These are phyloP conservation scores for Syngnathoides biaculeatus DNA, from an alignment of 2,113 vertebrate species.

Conservation along the genomic window DNA sequence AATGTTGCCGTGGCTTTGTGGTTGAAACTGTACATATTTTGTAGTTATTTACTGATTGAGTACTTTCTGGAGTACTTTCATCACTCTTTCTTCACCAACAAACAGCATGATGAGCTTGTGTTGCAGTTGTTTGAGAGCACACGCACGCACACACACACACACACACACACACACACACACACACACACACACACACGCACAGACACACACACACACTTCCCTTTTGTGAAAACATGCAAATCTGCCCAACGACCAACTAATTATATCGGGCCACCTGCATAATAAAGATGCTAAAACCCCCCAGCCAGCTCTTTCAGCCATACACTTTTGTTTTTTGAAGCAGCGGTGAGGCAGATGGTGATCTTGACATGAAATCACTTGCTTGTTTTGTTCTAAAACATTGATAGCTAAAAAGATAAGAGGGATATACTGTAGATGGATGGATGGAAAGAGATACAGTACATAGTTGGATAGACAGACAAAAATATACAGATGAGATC, in stretches of 20 bases:
- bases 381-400: neutral
- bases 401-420: no score
- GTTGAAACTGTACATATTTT: slow-evolving; percentile 23
- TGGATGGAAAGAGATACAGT: no score
- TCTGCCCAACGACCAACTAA: slow-evolving; percentile 78
- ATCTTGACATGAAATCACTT: neutral
- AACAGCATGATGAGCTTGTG: neutral
- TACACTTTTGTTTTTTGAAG: neutral
- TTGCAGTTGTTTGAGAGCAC: neutral
- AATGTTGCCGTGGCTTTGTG: slow-evolving; percentile 42
- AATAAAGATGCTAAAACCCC: slow-evolving; percentile 59
- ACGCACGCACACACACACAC: no score
- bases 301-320: slow-evolving; percentile 9
- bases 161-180: slow-evolving; percentile 28
- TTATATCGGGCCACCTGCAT: slow-evolving; percentile 78
- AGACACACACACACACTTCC: slow-evolving; percentile 62
- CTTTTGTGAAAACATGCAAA: slow-evolving; percentile 80
- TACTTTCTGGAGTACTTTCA: neutral
- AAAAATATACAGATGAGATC: no score
- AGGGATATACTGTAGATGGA: no score
- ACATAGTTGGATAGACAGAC: no score
- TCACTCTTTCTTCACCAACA: neutral
- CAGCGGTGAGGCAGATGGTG: neutral
- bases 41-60: neutral
- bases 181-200: slow-evolving; percentile 21